Evolutionary conservation across 2,888 invertebrate species (phyloP).

Genomic region (Cloeon dipterum): DNA sequence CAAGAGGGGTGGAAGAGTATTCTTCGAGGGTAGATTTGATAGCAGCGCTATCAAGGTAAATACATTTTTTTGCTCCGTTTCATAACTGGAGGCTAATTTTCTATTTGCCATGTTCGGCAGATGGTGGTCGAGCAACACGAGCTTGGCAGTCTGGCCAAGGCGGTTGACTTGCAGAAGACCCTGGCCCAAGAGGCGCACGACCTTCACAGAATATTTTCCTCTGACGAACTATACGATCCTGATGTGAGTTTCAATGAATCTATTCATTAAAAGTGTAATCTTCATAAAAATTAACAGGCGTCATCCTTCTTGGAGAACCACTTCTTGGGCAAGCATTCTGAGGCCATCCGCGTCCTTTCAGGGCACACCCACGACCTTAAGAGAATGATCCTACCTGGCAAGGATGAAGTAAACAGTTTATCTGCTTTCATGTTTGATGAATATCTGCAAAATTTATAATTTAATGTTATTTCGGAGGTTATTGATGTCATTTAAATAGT

Average conservation of each 20-base stretch:
- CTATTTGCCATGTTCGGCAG: slow-evolving; percentile 2
- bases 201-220: slow-evolving; percentile 38
- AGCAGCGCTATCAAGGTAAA: no score
- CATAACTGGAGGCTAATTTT: no score
- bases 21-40: slow-evolving; percentile 24
- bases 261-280: background rate
- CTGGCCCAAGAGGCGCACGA: slow-evolving; percentile 39
- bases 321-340: slow-evolving; percentile 43
- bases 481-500: no score
- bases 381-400: slow-evolving; percentile 29
- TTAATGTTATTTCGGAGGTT: no score
- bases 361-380: slow-evolving; percentile 52
- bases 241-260: slow-evolving; percentile 20
- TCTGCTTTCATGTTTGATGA: slow-evolving; percentile 55
- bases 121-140: slow-evolving; percentile 30
- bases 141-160: slow-evolving; percentile 44
- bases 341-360: slow-evolving; percentile 40
- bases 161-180: slow-evolving; percentile 50
- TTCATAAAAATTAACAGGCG: slow-evolving; percentile 23
- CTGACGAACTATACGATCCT: slow-evolving; percentile 37
- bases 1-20: slow-evolving; percentile 39
- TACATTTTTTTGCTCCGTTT: no score
- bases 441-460: slow-evolving; percentile 19
- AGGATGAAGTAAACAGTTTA: slow-evolving; percentile 28
- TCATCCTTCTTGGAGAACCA: slow-evolving; percentile 55